Evolutionary conservation across 1,140 invertebrate species (phyloP).

Genomic region (Drosophila ficusphila): DNA sequence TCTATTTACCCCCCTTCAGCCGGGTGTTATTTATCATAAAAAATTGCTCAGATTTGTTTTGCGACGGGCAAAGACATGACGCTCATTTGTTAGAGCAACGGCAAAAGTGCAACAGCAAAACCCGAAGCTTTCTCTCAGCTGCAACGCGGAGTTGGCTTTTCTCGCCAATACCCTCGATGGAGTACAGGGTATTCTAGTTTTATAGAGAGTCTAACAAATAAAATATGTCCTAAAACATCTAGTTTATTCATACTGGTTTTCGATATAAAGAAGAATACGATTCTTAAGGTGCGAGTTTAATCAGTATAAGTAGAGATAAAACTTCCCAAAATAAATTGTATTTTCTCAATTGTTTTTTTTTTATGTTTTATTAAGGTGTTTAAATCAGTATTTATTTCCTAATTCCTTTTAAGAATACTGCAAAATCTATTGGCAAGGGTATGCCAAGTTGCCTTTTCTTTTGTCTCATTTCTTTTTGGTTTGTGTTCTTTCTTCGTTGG

Average conservation of each 20-base stretch:
- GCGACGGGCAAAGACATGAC: conserved; percentile 79
- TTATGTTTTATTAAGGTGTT: too few relatives aligned
- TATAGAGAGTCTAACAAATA: too few relatives aligned
- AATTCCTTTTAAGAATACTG: too few relatives aligned
- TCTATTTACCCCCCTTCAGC: conserved; percentile 22
- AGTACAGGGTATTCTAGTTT: neutral
- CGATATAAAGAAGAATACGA: too few relatives aligned
- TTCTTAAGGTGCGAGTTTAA: too few relatives aligned
- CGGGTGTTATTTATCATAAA: conserved; percentile 81
- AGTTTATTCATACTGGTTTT: too few relatives aligned
- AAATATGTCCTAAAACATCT: too few relatives aligned
- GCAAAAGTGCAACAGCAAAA: conserved; percentile 23
- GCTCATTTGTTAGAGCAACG: conserved; percentile 79
- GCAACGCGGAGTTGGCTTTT: conserved; percentile 9
- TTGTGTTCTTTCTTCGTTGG: conserved; percentile 6
- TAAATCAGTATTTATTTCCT: too few relatives aligned
- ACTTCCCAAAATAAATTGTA: too few relatives aligned
- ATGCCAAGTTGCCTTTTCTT: neutral
- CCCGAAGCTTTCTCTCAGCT: conserved; percentile 24
- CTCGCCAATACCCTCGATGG: neutral
- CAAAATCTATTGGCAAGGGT: neutral
- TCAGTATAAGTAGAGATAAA: too few relatives aligned
- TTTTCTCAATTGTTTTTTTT: too few relatives aligned
- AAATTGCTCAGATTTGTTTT: conserved; percentile 82
- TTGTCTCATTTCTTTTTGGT: neutral